Percentiles rank a stretch among this genome's conserved stretches.
Evolutionary conservation across 1,140 invertebrate genomes (phyloP).

Genomic region (Psix sp.): DNA sequence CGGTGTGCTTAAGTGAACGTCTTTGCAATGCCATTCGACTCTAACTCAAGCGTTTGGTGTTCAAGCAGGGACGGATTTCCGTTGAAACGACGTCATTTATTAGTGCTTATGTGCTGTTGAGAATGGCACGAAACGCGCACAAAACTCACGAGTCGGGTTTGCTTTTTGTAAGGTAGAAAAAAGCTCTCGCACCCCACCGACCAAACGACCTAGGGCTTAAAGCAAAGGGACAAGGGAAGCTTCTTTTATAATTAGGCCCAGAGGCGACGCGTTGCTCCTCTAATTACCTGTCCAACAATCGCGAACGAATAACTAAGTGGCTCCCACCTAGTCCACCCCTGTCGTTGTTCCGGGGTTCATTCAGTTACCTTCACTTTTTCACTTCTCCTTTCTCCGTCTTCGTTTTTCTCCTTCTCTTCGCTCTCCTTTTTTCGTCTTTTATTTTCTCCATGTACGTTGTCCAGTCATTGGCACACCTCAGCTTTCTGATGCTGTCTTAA

Average conservation of each 20-base stretch:
- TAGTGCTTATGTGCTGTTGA: conserved; percentile 34
- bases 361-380: conserved; percentile 58
- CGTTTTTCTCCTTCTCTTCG: conserved; percentile 9
- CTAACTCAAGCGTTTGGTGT: conserved; percentile 33
- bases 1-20: conserved; percentile 39
- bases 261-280: conserved; percentile 71
- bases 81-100: conserved; percentile 46
- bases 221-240: conserved; percentile 12
- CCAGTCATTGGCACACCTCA: conserved; percentile 35
- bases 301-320: conserved; percentile 68
- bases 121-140: conserved; percentile 28
- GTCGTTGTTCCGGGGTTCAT: conserved; percentile 63
- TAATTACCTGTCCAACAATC: conserved; percentile 75
- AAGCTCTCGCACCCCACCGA: conserved; percentile 5
- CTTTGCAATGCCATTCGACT: conserved; percentile 41
- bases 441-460: conserved; percentile 12
- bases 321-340: conserved; percentile 41
- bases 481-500: conserved; percentile 21
- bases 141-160: conserved; percentile 31
- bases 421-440: not conserved
- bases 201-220: not conserved
- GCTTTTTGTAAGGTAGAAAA: conserved; percentile 22
- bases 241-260: conserved; percentile 75
- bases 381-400: conserved; percentile 1
- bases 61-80: conserved; percentile 35